phyloP scores from a whole-genome alignment of 2,113 vertebrate species.

The Forbesichthys papilliferus region DNA sequence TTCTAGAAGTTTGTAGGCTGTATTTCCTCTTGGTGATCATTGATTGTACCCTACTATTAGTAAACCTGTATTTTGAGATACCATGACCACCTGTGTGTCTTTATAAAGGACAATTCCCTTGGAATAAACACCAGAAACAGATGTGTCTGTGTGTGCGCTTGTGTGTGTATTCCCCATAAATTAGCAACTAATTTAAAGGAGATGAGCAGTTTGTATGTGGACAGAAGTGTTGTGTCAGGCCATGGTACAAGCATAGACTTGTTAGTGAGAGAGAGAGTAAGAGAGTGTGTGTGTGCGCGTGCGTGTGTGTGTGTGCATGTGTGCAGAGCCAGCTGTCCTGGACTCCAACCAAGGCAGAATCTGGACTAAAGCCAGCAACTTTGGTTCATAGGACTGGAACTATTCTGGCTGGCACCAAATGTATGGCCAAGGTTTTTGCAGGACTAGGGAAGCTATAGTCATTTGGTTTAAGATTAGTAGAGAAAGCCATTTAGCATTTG shows the following conservation, averaged over 20 bases:
- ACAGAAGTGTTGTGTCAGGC: conserved; percentile 21
- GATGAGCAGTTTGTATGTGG: conserved; percentile 31
- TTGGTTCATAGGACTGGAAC: conserved; percentile 4
- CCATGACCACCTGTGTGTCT: conserved; percentile 33
- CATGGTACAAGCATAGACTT: conserved; percentile 21
- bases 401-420: background rate
- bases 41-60: conserved; percentile 34
- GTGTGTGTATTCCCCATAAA: conserved; percentile 42
- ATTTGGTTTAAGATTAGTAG: no score
- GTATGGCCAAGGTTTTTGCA: no score
- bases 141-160: conserved; percentile 27
- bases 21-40: background rate
- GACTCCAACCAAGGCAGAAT: conserved; percentile 31
- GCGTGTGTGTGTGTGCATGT: background rate
- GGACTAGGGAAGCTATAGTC: no score
- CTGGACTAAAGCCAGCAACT: conserved; percentile 2
- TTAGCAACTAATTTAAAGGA: conserved; percentile 45
- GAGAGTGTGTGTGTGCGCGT: background rate
- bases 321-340: conserved; percentile 42
- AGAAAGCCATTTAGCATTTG: background rate
- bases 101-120: conserved; percentile 14
- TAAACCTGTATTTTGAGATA: background rate
- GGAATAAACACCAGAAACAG: conserved; percentile 49
- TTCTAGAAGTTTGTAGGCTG: no score
- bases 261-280: background rate